Conservation (phyloP, 2,113 vertebrate species). For the Accipiter virgatus region DNA sequence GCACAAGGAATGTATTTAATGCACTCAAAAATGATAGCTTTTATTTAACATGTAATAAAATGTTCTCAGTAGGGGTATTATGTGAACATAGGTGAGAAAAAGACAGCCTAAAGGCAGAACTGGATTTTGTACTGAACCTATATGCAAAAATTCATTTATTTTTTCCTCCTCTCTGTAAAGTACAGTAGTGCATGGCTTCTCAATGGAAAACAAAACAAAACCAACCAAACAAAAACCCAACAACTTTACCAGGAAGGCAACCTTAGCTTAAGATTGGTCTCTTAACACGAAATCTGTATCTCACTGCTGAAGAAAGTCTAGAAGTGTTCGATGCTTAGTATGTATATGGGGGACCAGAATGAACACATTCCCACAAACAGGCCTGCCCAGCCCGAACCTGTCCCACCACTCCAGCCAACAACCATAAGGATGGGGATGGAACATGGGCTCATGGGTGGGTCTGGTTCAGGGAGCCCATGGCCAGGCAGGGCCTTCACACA, state of each 20-base stretch:
- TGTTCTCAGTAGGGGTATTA: not conserved
- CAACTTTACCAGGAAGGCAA: not conserved
- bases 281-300: not conserved
- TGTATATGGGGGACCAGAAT: not conserved
- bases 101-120: not conserved
- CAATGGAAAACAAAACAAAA: not conserved
- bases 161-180: not conserved
- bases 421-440: not conserved
- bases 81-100: not conserved
- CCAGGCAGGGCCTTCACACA: not conserved
- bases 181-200: not conserved
- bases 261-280: not conserved
- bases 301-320: not conserved
- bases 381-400: not conserved
- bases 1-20: not conserved
- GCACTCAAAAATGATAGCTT: not conserved
- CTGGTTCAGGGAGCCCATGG: not conserved
- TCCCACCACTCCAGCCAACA: not conserved
- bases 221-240: not conserved
- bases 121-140: not conserved
- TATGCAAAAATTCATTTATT: not conserved
- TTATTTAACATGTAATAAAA: not conserved
- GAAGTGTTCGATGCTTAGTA: not conserved
- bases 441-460: rapidly evolving
- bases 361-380: not conserved